Base-by-base conservation (phyloP, 2,113 vertebrate genomes). In the Paedocypris sp. region DNA sequence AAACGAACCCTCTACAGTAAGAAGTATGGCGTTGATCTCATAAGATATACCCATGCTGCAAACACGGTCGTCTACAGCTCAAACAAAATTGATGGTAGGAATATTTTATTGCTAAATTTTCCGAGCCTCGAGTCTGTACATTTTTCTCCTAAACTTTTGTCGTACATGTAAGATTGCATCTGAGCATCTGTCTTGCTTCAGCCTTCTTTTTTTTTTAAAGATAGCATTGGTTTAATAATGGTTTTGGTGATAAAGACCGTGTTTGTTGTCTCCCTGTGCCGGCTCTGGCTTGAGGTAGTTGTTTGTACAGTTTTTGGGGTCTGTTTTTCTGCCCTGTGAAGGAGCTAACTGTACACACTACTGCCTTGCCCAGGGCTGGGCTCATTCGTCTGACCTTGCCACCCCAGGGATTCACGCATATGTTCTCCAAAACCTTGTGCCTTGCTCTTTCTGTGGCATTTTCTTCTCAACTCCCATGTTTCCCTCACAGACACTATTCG, bases 251-350 rank as follows among this genome's bases (percentile, higher is more conserved):
- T 12, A 28, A 3, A 18, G 25, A 16, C 11, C 10, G 25, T 28
- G 18, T 42, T 8, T 6, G 39, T 18, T 42, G 25, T 49, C 9
- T 19, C n/a, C 2, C 22, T 70, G 76, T 75, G 79, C 92, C 89
- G 91, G 82, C 80, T 87, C 86, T 90, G 88, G 88, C 83, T 90
- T 97, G 95, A 99, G 94, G 95, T 99, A 99, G 95, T 99, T 97
- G 92, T 98, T 98, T 98, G 95, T 98, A 98, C 93, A 98, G 95
- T 98, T 98, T 58, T 96, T 89, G 93, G 94, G 95, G 95, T 97
- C 90, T 93, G 87, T 90, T 90, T 95, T 97, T 94, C 89, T 92
- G 88, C 93, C 95, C 94, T 86, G 90, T 93, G 90, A 86, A 92
- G 95, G 93, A 98, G 95, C 90, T 98, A 97, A 98, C 95, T 98